Evolutionary conservation across 2,888 invertebrate species (phyloP).

Genomic region (Baronia brevicornis): DNA sequence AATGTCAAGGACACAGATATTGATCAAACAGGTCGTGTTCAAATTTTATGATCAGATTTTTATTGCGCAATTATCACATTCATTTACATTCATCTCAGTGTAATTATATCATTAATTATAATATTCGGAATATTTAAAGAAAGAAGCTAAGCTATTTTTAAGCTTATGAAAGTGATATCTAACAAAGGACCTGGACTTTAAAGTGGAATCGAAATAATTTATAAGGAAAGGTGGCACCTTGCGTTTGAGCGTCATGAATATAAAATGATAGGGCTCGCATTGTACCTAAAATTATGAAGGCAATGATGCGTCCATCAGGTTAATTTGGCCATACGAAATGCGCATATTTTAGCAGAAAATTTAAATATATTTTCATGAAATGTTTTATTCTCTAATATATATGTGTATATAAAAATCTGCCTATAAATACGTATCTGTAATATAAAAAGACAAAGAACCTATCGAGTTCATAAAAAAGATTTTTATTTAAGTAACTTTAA

Average conservation of each 20-base stretch:
- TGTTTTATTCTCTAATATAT: too few species aligned
- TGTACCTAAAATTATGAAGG: slow-evolving; percentile 18
- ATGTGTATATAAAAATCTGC: too few species aligned
- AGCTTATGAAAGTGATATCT: slow-evolving; percentile 36
- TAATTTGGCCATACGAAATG: slow-evolving; percentile 6
- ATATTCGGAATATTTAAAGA: neutral
- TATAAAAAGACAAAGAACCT: too few species aligned
- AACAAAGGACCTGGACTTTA: slow-evolving; percentile 45
- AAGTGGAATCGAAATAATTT: slow-evolving; percentile 54
- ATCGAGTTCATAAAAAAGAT: too few species aligned
- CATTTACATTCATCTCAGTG: too few species aligned
- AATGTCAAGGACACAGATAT: slow-evolving; percentile 71
- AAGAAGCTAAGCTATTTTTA: slow-evolving; percentile 20
- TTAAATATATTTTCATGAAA: too few species aligned
- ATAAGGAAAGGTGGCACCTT: slow-evolving; percentile 51
- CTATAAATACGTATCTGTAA: too few species aligned
- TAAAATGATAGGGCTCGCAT: slow-evolving; percentile 22
- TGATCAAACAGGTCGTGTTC: slow-evolving; percentile 43
- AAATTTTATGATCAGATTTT: slow-evolving; percentile 6
- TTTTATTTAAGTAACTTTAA: too few species aligned
- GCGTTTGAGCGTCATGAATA: slow-evolving; percentile 34
- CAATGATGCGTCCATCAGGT: slow-evolving; percentile 15
- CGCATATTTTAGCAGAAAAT: neutral
- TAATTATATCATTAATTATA: too few species aligned
- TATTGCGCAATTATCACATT: too few species aligned